phyloP scores from a whole-genome alignment of 2,113 vertebrate species.

The Aphyosemion australe region DNA sequence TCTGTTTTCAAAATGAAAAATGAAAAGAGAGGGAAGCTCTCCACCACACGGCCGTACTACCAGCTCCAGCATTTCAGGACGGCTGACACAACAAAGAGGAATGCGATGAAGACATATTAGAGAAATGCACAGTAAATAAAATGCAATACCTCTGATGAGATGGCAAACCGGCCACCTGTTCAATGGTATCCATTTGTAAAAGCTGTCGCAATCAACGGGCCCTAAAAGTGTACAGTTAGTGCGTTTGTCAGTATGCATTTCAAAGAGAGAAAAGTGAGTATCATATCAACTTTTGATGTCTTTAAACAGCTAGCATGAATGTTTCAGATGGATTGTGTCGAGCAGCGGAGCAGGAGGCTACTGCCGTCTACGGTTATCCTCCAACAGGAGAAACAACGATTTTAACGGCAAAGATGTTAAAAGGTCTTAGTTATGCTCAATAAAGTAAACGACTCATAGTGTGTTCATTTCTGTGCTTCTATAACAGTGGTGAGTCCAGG shows the following conservation, averaged over 20 bases:
- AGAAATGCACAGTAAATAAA: constrained; percentile 83
- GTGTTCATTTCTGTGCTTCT: constrained; percentile 11
- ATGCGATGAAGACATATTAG: constrained; percentile 53
- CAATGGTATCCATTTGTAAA: constrained; percentile 99
- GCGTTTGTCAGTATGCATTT: constrained; percentile 90
- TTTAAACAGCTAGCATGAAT: constrained; percentile 85
- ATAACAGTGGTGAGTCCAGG: neutral
- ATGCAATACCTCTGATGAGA: constrained; percentile 96
- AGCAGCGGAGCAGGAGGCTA: constrained; percentile 47
- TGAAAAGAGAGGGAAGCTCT: too few relatives aligned
- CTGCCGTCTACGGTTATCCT: constrained; percentile 21
- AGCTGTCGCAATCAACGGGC: constrained; percentile 99
- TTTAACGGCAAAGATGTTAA: constrained; percentile 24
- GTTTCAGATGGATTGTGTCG: constrained; percentile 58
- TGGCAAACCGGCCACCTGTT: constrained; percentile 93
- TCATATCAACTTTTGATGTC: constrained; percentile 70
- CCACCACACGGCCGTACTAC: constrained; percentile 35
- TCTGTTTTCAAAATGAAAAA: too few relatives aligned
- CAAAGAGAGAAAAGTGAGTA: constrained; percentile 78
- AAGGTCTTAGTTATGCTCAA: constrained; percentile 14
- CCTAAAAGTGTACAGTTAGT: constrained; percentile 99
- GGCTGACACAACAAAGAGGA: constrained; percentile 36
- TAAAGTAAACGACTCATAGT: constrained; percentile 21
- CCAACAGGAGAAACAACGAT: constrained; percentile 26
- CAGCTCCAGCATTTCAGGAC: constrained; percentile 49